Evolutionary conservation across 1,140 invertebrate genomes (phyloP).

Genomic region (Drosophila chauvacae): DNA sequence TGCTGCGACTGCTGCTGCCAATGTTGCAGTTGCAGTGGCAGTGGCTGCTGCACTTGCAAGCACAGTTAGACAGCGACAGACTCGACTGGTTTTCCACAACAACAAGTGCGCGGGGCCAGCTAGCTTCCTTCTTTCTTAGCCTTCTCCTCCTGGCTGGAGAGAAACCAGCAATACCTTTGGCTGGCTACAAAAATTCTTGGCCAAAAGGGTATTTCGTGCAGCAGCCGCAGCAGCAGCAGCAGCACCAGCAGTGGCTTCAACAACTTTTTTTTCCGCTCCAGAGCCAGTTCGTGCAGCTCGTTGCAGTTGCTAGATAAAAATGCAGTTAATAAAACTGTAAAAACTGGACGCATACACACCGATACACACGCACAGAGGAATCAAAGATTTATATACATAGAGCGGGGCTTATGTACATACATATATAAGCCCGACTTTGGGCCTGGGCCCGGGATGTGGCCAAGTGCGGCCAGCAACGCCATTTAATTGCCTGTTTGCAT

Average conservation of each 20-base stretch:
- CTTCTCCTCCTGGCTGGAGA: conserved; percentile 33
- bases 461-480: conserved; percentile 79
- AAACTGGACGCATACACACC: conserved; percentile 76
- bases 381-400: conserved; percentile 39
- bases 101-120: conserved; percentile 73
- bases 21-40: conserved; percentile 46
- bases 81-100: conserved; percentile 75
- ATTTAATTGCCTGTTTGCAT: conserved; percentile 83
- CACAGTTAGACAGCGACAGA: conserved; percentile 73
- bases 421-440: conserved; percentile 25
- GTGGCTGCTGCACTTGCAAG: conserved; percentile 64
- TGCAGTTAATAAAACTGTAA: conserved; percentile 84
- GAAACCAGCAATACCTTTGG: conserved; percentile 56
- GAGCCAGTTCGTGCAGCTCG: conserved; percentile 79
- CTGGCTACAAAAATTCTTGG: conserved; percentile 68
- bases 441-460: conserved; percentile 46
- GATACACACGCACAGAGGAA: conserved; percentile 46
- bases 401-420: conserved; percentile 3
- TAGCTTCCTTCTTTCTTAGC: conserved; percentile 61
- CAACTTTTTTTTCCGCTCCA: conserved; percentile 75
- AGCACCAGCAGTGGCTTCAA: conserved; percentile 35
- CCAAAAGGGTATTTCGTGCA: conserved; percentile 83
- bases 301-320: conserved; percentile 80
- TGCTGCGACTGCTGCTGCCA: conserved; percentile 13
- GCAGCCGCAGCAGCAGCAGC: conserved; percentile 48